Percentiles rank a stretch among this genome's conserved stretches.
phyloP scores from a whole-genome alignment of 2,113 vertebrate species.

The Bos javanicus region DNA sequence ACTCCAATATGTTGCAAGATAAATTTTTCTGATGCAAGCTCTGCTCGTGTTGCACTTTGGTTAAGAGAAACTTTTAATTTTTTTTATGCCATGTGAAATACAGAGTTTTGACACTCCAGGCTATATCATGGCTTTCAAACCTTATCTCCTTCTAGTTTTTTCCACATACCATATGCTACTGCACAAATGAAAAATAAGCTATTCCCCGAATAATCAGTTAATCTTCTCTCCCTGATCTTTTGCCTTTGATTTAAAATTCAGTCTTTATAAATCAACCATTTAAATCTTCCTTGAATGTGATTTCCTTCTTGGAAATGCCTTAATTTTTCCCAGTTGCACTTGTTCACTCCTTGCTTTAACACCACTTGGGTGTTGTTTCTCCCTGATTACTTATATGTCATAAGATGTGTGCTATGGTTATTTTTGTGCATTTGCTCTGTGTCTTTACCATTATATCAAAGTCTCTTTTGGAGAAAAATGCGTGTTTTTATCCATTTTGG shows the following conservation, averaged over 20 bases:
- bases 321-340: not conserved
- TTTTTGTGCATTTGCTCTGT: not conserved
- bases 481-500: not conserved
- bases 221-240: not conserved
- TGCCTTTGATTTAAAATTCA: slow-evolving; percentile 39
- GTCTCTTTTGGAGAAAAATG: not conserved
- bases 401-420: not conserved
- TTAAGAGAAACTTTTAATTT: not conserved
- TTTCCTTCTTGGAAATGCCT: not conserved
- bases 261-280: not conserved
- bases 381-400: not conserved
- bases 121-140: slow-evolving; percentile 30
- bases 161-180: slow-evolving; percentile 13
- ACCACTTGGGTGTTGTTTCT: not conserved
- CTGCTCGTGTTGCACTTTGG: not conserved
- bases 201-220: slow-evolving; percentile 30
- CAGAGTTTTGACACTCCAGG: slow-evolving; percentile 24
- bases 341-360: not conserved
- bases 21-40: not conserved
- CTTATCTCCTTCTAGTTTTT: slow-evolving; percentile 8
- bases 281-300: not conserved
- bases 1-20: not conserved
- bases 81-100: slow-evolving; percentile 27
- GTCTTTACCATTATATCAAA: not conserved
- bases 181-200: slow-evolving; percentile 40